Evolutionary conservation across 2,113 vertebrate species (phyloP).

Genomic region (Atlantisia rogersi): DNA sequence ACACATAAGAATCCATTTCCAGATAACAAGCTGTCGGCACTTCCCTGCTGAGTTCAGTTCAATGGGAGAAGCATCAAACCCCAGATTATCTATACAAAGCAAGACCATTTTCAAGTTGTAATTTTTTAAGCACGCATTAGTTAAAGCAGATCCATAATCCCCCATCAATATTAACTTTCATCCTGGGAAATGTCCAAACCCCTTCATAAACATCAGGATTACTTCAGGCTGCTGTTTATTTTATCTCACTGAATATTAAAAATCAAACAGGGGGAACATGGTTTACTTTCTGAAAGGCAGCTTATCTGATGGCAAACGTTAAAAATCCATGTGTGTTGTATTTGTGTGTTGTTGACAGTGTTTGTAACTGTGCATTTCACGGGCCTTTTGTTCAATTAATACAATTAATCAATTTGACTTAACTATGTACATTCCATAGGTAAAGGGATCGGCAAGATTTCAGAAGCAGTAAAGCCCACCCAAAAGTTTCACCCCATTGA

Average conservation of each 20-base stretch:
- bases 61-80: slow-evolving; percentile 32
- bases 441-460: slow-evolving; percentile 84
- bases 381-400: neutral
- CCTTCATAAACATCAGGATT: slow-evolving; percentile 30
- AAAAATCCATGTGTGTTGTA: neutral
- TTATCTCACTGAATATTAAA: neutral
- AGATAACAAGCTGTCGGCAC: slow-evolving; percentile 36
- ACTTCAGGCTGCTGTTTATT: neutral
- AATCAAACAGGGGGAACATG: neutral
- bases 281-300: neutral
- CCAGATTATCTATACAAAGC: slow-evolving; percentile 33
- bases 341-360: neutral
- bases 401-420: slow-evolving; percentile 47
- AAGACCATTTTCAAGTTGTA: slow-evolving; percentile 15
- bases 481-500: slow-evolving; percentile 86
- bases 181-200: neutral
- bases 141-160: slow-evolving; percentile 49
- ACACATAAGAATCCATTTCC: slow-evolving; percentile 5
- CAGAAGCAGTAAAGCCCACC: slow-evolving; percentile 85
- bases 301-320: neutral
- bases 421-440: slow-evolving; percentile 84
- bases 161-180: neutral
- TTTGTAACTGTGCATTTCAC: slow-evolving; percentile 34
- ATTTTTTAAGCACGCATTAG: slow-evolving; percentile 21
- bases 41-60: slow-evolving; percentile 33